Evolutionary conservation across 2,888 invertebrate species (phyloP).

Genomic region (Protodeltote pygarga): DNA sequence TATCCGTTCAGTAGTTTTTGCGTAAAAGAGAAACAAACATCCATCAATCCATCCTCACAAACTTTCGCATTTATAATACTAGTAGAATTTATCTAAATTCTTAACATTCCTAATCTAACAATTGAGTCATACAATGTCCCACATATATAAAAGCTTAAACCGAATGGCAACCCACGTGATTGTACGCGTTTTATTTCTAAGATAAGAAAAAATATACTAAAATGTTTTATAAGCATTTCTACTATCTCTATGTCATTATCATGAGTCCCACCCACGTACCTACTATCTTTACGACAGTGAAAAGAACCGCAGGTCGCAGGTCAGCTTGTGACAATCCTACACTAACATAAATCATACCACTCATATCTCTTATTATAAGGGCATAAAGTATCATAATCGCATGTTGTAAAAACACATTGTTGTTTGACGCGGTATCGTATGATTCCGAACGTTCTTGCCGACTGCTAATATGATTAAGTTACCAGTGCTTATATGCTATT

Average conservation of each 20-base stretch:
- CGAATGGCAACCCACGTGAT: too few relatives aligned
- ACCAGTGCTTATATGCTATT: slow-evolving; percentile 15
- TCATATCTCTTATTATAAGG: slow-evolving; percentile 5
- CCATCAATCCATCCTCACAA: too few relatives aligned
- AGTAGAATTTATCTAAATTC: too few relatives aligned
- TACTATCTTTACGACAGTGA: slow-evolving; percentile 53
- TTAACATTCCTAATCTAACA: neutral
- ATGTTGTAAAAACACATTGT: neutral
- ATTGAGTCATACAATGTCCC: slow-evolving; percentile 15
- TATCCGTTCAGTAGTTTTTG: too few relatives aligned
- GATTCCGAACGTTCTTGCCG: slow-evolving; percentile 24
- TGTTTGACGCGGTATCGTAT: slow-evolving; percentile 24
- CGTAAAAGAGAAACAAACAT: too few relatives aligned
- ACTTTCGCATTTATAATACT: too few relatives aligned
- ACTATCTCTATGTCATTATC: slow-evolving; percentile 33
- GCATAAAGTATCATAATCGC: slow-evolving; percentile 17
- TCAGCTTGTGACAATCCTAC: slow-evolving; percentile 25
- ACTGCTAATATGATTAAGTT: slow-evolving; percentile 24
- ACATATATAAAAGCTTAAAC: neutral
- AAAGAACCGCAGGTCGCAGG: slow-evolving; percentile 52
- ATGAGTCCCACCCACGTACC: slow-evolving; percentile 61
- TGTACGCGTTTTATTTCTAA: neutral
- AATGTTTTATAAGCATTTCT: slow-evolving; percentile 21
- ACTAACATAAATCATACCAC: slow-evolving; percentile 7
- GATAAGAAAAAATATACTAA: slow-evolving; percentile 3